A percentile compares a stretch with the other conserved stretches of the same genome.
Evolutionary conservation across 2,113 vertebrate genomes (phyloP).

Genomic region (Lipophrys pholis): DNA sequence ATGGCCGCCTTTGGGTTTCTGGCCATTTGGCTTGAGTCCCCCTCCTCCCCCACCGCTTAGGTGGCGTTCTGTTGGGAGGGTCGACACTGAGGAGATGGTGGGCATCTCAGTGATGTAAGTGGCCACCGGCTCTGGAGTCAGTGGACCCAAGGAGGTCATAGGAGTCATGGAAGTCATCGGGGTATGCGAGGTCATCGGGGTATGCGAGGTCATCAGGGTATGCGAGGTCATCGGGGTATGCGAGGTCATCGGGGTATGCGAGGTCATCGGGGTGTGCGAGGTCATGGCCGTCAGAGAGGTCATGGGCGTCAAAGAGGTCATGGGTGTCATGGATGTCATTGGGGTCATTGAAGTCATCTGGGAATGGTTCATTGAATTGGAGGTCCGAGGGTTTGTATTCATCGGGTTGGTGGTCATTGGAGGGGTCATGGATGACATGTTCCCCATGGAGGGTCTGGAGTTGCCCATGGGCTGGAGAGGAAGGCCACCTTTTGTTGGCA

Average conservation of each 20-base stretch:
- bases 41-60: slow-evolving; percentile 39
- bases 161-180: slow-evolving; percentile 52
- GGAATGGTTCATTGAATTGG: slow-evolving; percentile 59
- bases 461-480: slow-evolving; percentile 91
- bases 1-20: slow-evolving; percentile 85
- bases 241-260: slow-evolving; percentile 58
- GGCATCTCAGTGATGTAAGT: slow-evolving; percentile 90
- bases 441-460: slow-evolving; percentile 77
- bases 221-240: slow-evolving; percentile 50
- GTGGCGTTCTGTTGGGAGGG: slow-evolving; percentile 73
- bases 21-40: slow-evolving; percentile 87
- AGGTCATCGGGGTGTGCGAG: slow-evolving; percentile 47
- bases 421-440: slow-evolving; percentile 66
- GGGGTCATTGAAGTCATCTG: slow-evolving; percentile 60
- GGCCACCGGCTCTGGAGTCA: slow-evolving; percentile 87
- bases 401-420: slow-evolving; percentile 71
- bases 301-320: slow-evolving; percentile 61
- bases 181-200: slow-evolving; percentile 35
- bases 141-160: slow-evolving; percentile 75
- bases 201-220: slow-evolving; percentile 36
- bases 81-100: slow-evolving; percentile 72
- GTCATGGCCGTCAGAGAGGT: slow-evolving; percentile 40
- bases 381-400: slow-evolving; percentile 69
- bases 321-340: slow-evolving; percentile 60
- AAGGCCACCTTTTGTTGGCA: slow-evolving; percentile 91